phyloP scores from a whole-genome alignment of 2,113 vertebrate genomes.

The Morone saxatilis region DNA sequence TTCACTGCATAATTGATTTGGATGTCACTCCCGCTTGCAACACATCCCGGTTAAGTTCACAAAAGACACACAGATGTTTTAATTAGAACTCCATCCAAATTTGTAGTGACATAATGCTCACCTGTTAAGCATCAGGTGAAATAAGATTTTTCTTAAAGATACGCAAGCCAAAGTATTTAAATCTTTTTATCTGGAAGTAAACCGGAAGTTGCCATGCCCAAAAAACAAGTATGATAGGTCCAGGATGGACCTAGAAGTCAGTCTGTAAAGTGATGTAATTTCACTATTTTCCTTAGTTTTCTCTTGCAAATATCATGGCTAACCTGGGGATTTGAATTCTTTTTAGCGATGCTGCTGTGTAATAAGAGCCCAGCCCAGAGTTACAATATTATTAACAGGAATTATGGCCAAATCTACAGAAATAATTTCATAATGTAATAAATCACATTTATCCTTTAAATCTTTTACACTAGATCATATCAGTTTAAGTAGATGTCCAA shows the following conservation, averaged over 20 bases:
- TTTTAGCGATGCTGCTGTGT: neutral
- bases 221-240: neutral
- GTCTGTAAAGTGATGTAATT: neutral
- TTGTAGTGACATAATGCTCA: neutral
- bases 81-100: neutral
- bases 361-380: neutral
- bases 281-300: neutral
- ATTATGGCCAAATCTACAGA: constrained; percentile 4
- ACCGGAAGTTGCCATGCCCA: neutral
- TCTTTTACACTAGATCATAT: constrained; percentile 6
- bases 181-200: neutral
- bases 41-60: neutral
- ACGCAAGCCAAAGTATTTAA: neutral
- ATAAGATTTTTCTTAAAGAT: neutral
- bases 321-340: neutral
- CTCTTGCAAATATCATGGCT: neutral
- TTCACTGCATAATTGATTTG: neutral
- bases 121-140: neutral
- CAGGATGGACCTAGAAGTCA: neutral
- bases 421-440: neutral
- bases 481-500: constrained; percentile 11
- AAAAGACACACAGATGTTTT: neutral
- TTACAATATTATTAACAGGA: neutral
- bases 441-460: neutral
- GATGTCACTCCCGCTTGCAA: neutral